These are phyloP conservation scores for Nebria ingens DNA, from an alignment of 1,140 invertebrate genomes.

Conservation along the genomic window DNA sequence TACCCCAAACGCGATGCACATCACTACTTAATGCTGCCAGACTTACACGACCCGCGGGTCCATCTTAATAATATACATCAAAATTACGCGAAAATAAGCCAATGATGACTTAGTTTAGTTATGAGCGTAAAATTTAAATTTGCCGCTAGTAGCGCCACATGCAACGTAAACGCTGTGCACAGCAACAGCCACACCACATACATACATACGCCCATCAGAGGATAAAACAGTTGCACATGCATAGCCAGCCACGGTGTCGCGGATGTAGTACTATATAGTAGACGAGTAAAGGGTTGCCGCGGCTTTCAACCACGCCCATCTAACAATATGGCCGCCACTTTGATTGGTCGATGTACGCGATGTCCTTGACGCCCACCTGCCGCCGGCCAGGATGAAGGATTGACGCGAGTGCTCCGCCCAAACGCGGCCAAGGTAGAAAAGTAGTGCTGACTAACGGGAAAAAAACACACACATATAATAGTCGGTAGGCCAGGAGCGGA, in stretches of 20 bases:
- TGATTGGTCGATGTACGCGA: background rate
- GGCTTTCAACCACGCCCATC: background rate
- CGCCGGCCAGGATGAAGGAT: background rate
- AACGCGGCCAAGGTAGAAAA: background rate
- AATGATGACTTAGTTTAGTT: too few relatives aligned
- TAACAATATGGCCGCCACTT: slow-evolving; percentile 6
- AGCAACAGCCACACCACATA: background rate
- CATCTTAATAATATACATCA: too few relatives aligned
- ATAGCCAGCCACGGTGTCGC: too few relatives aligned
- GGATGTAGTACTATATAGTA: too few relatives aligned
- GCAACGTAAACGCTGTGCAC: background rate
- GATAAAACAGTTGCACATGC: background rate
- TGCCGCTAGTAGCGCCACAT: background rate
- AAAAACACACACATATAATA: too few relatives aligned
- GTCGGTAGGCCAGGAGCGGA: too few relatives aligned
- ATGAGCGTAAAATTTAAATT: slow-evolving; percentile 4
- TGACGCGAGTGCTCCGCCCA: slow-evolving; percentile 2
- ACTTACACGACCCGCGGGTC: background rate
- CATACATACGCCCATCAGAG: background rate
- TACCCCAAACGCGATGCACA: background rate
- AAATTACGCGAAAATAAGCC: background rate
- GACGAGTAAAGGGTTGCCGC: slow-evolving; percentile 1
- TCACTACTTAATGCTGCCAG: background rate
- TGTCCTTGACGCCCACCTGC: slow-evolving; percentile 4
- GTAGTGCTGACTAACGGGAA: too few relatives aligned